Evolutionary conservation across 1,140 invertebrate species (phyloP).

Genomic region (Bombus breviceps): DNA sequence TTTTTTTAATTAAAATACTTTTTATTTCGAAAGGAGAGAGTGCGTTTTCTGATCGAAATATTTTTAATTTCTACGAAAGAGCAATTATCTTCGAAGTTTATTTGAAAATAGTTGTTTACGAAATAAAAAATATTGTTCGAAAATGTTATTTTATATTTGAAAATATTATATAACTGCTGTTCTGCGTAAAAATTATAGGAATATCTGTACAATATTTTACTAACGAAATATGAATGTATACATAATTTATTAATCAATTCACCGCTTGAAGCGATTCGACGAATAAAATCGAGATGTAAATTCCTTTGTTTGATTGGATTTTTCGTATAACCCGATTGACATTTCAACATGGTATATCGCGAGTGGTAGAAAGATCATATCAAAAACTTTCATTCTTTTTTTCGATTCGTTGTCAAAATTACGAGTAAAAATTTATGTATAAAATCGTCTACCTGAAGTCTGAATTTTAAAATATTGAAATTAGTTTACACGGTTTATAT

Average conservation of each 20-base stretch:
- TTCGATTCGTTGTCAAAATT: constrained; percentile 39
- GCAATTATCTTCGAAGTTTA: not conserved
- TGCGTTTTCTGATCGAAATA: not conserved
- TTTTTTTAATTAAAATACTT: not conserved
- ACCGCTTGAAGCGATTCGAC: constrained; percentile 7
- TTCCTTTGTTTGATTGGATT: constrained; percentile 35
- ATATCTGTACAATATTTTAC: not conserved
- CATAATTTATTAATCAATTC: not conserved
- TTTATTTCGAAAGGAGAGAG: not conserved
- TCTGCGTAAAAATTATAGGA: not conserved
- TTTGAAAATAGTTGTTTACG: not conserved
- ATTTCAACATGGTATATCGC: constrained; percentile 16
- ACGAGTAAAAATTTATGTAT: not conserved
- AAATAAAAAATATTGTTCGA: not conserved
- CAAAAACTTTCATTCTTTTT: not conserved
- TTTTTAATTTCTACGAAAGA: not conserved
- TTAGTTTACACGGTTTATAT: not conserved
- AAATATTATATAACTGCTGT: not conserved
- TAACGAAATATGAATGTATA: not conserved
- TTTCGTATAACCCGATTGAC: constrained; percentile 5
- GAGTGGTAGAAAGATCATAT: not conserved
- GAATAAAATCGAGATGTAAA: not conserved
- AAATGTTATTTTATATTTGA: not conserved
- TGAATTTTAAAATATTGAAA: not conserved
- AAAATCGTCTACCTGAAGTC: too few relatives aligned